A percentile compares a stretch with the other conserved stretches of the same genome.
These are phyloP conservation scores for Coptodon rendalli DNA, from an alignment of 2,113 vertebrate species.

Conservation along the genomic window DNA sequence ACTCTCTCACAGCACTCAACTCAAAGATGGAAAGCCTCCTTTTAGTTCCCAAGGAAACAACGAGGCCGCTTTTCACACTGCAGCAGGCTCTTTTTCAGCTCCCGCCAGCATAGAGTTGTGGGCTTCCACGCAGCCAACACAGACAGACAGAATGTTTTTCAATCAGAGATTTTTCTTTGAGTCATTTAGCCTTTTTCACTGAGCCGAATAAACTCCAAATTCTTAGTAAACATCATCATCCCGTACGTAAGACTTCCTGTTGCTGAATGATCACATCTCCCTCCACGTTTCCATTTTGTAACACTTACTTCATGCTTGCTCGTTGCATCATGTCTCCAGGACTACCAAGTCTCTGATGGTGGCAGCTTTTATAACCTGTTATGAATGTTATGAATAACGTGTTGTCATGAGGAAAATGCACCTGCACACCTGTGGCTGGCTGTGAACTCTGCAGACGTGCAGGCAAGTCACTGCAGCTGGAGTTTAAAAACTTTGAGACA, in stretches of 20 bases:
- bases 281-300: neutral
- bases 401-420: neutral
- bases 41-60: slow-evolving; percentile 62
- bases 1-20: slow-evolving; percentile 3
- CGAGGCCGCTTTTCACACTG: neutral
- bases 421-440: neutral
- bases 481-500: neutral
- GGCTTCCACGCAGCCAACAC: neutral
- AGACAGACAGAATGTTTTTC: neutral
- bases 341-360: neutral
- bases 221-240: neutral
- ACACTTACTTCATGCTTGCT: neutral
- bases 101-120: neutral
- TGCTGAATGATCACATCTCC: neutral
- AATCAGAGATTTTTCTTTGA: neutral
- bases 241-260: neutral
- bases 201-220: neutral
- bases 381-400: neutral
- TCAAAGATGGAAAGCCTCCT: neutral
- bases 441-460: neutral
- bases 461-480: neutral
- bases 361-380: neutral
- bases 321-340: slow-evolving; percentile 4
- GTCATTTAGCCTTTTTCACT: neutral
- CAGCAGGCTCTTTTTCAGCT: neutral